A percentile compares a stretch with the other conserved stretches of the same genome.
phyloP scores from a whole-genome alignment of 2,888 invertebrate genomes.

The Troilus luridus region DNA sequence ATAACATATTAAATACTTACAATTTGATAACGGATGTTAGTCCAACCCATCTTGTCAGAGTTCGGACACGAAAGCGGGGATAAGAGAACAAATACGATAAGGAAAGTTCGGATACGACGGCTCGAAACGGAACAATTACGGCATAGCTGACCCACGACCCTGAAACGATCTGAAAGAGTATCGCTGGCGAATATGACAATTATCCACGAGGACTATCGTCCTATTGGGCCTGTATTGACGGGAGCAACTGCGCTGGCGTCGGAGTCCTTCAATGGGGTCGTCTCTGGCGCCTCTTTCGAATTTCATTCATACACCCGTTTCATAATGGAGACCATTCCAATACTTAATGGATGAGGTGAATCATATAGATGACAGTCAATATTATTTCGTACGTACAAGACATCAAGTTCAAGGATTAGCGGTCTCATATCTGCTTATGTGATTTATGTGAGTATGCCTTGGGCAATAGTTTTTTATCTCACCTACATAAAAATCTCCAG shows the following conservation, averaged over 20 bases:
- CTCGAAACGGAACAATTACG: background rate
- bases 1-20: slow-evolving; percentile 59
- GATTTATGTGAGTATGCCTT: no score
- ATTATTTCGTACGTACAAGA: background rate
- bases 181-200: background rate
- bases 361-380: background rate
- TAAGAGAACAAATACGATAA: background rate
- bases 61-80: background rate
- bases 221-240: slow-evolving; percentile 39
- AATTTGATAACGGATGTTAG: slow-evolving; percentile 63
- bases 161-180: background rate
- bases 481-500: background rate
- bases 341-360: background rate
- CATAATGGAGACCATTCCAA: background rate
- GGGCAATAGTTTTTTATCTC: background rate
- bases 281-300: slow-evolving; percentile 36
- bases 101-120: background rate
- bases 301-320: slow-evolving; percentile 38
- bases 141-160: background rate
- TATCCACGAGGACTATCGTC: slow-evolving; percentile 1
- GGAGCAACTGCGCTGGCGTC: slow-evolving; percentile 53
- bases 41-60: slow-evolving; percentile 61
- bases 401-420: background rate
- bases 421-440: no score
- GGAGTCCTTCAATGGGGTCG: slow-evolving; percentile 5